Base-by-base conservation (phyloP, 2,888 invertebrate genomes). In the Agelastica alni region DNA sequence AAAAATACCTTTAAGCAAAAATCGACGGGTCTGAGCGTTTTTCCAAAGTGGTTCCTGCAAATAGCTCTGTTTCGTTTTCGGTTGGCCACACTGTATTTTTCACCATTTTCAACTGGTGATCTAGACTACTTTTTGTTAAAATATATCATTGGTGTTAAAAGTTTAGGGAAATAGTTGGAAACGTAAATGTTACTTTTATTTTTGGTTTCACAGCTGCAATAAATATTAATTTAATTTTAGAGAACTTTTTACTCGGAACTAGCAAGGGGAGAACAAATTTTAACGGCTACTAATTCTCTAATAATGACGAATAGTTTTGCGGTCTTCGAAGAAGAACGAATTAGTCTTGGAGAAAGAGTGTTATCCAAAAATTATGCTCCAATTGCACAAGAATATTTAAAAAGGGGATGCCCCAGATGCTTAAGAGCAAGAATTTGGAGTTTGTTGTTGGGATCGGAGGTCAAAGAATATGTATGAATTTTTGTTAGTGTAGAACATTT, bases 301-400 rank as follows among this genome's bases (percentile, higher is more conserved):
- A 58, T 43, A n/a, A 60, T 56, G 10, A 68, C 78, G 16, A 75
- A 83, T 56, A 82, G 84, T 63, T 82, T 81, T 72, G 64, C 83
- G 41, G 79, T 81, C 56, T 76, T 90, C 44, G 87, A 88, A 72
- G 81, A 80, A 3, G 91, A 92, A 72, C 78, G 91, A 52, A 85
- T 86, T 14, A 76, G 81, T 13, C 78, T 91, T n/a, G 93, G 92
- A 2, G 88, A 89, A 69, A 83, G 86, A 62, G 90, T 95, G 10
- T 77, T 93, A 9, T 81, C 83, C 12, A 83, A 87, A 39, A 88
- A 89, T 60, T 91, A 93, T 72, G 90, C 93, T 0, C 93, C 95
- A 0, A 81, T 94, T 26, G 89, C 92, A 30, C 93, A 95, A 75
- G 95, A 96, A 78, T 93, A 88, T 74, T 78, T 94, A 7, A 96